Evolutionary conservation across 2,888 invertebrate genomes (phyloP), one percentile per base, ranked within the genome.

Genomic region (Yponomeuta plumbellus): DNA sequence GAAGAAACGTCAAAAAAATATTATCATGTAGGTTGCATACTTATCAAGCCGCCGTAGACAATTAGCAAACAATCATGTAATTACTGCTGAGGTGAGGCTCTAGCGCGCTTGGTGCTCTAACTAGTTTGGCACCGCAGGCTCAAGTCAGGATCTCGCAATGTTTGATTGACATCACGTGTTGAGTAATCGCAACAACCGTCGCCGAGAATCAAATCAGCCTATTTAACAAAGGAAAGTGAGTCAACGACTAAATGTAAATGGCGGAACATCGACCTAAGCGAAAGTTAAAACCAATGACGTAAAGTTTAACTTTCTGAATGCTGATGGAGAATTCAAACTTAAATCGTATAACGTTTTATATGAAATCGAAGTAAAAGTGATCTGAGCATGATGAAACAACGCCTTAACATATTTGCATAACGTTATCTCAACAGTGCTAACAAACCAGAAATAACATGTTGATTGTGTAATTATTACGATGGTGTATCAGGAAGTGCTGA

Each of bases 321-420:
- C 79, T 83, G 80, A 85, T 86, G 77, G 80, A 52, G 44, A 11
- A 52, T 52, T 52, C 44, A 52, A 17, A 52, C 44, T 52, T 17
- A 52, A 52, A 52, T 52, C 13, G 44, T 52, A 52, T 13, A 83
- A 52, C 44, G 44, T 17, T 13, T 52, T 52, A 52, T 17, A 52
- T 17, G 44, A 17, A 17, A 83, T 83, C 83, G 86, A 86, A 87
- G 86, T 86, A 86, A 88, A 85, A 87, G 85, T 84, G 73, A 67
- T 68, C 70, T 68, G 68, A 22, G n/a, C 73, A 71, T 76, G 72
- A 73, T 68, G 73, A 75, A 72, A 59, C 59, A 20, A 22, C 70
- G 68, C 74, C 74, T 75, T 71, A 72, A 69, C 66, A 69, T 74
- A 76, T 81, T 80, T 78, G 77, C 77, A 78, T 83, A 81, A 83